These are phyloP conservation scores for Xestia sexstrigata DNA, from an alignment of 2,888 invertebrate species.

Conservation along the genomic window DNA sequence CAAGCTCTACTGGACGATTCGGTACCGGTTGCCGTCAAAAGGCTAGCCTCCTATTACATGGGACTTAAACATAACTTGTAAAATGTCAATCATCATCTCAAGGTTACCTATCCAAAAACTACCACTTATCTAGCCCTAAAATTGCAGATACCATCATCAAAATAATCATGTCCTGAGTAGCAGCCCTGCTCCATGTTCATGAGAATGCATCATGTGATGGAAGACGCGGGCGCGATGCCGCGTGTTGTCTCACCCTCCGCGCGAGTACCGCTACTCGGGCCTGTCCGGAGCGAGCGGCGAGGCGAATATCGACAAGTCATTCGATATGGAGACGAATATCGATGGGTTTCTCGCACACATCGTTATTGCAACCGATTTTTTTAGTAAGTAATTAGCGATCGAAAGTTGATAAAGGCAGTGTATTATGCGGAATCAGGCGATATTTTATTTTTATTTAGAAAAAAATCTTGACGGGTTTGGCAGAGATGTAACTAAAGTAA, in stretches of 20 bases:
- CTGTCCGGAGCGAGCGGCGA: slow-evolving; percentile 6
- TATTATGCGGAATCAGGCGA: background rate
- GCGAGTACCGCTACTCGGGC: slow-evolving; percentile 80
- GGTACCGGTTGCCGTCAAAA: background rate
- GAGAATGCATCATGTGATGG: slow-evolving; percentile 73
- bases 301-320: slow-evolving; percentile 50
- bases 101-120: background rate
- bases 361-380: too few relatives aligned
- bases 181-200: slow-evolving; percentile 50
- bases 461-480: too few relatives aligned
- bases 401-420: too few relatives aligned
- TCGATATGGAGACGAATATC: background rate
- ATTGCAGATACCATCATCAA: background rate
- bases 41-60: background rate
- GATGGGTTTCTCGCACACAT: background rate
- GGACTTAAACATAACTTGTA: background rate
- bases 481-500: too few relatives aligned
- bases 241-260: slow-evolving; percentile 81
- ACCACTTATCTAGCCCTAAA: background rate
- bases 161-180: background rate
- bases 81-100: background rate
- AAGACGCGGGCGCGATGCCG: slow-evolving; percentile 72
- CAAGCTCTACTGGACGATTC: background rate
- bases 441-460: too few relatives aligned
- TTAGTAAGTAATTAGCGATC: too few relatives aligned